Evolutionary conservation across 2,113 vertebrate genomes (phyloP).

Genomic region (Australoheros scitulus): DNA sequence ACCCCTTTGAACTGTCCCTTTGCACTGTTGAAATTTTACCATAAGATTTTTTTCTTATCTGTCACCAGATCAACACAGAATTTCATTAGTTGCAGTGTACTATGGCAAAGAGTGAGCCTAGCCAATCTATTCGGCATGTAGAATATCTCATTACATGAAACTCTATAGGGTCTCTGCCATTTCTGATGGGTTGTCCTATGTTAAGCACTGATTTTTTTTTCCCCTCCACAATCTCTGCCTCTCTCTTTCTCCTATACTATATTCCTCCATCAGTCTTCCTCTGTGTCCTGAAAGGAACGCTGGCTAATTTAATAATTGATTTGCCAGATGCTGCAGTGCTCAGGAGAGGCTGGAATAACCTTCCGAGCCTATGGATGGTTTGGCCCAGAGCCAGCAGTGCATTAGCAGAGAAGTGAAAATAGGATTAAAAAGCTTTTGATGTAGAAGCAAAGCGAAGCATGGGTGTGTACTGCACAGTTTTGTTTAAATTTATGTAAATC

Average conservation of each 20-base stretch:
- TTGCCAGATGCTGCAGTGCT: constrained; percentile 82
- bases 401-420: constrained; percentile 77
- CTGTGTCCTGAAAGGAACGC: constrained; percentile 72
- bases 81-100: constrained; percentile 55
- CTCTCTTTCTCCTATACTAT: constrained; percentile 40
- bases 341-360: constrained; percentile 76
- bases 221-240: constrained; percentile 17
- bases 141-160: constrained; percentile 78
- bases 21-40: background rate
- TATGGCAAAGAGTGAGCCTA: constrained; percentile 55
- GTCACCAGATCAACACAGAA: constrained; percentile 49
- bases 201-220: constrained; percentile 29
- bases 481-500: constrained; percentile 63
- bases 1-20: background rate
- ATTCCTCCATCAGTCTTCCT: constrained; percentile 65
- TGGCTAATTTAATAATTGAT: constrained; percentile 83
- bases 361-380: constrained; percentile 69
- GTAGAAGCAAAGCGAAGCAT: constrained; percentile 49
- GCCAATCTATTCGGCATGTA: constrained; percentile 73
- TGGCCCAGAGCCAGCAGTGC: constrained; percentile 73
- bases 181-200: constrained; percentile 70
- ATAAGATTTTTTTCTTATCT: constrained; percentile 44
- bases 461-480: constrained; percentile 35
- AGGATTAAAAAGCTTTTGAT: constrained; percentile 77
- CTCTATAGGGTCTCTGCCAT: constrained; percentile 67